A percentile compares a stretch with the other conserved stretches of the same genome.
Evolutionary conservation across 2,113 vertebrate species (phyloP).

Genomic region (Orientallactaga bullata): DNA sequence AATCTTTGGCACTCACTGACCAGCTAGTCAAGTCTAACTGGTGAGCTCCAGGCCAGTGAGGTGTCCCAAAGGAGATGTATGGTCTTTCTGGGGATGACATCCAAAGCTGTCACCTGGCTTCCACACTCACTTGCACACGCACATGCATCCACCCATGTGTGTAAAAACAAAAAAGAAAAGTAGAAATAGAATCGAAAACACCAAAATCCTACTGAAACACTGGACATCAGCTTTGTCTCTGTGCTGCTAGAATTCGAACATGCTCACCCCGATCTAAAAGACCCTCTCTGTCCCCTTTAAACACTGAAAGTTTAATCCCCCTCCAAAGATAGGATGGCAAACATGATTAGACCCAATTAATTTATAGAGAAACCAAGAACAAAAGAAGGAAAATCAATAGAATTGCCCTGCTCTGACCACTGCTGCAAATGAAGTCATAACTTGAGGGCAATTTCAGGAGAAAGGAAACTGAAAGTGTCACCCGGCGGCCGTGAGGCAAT

Average conservation of each 20-base stretch:
- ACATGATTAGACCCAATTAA: constrained; percentile 63
- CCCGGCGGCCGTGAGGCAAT: not conserved
- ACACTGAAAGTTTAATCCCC: constrained; percentile 7
- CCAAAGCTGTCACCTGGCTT: too few relatives aligned
- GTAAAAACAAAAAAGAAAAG: not conserved
- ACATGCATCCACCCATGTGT: not conserved
- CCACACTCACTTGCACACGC: too few relatives aligned
- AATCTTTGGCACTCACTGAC: too few relatives aligned
- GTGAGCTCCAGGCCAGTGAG: too few relatives aligned
- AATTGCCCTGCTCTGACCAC: constrained; percentile 49
- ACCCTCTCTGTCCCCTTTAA: not conserved
- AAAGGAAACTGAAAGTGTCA: constrained; percentile 39
- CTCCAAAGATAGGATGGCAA: constrained; percentile 41
- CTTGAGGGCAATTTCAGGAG: constrained; percentile 44
- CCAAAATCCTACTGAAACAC: not conserved
- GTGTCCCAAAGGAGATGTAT: too few relatives aligned
- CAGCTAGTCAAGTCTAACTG: too few relatives aligned
- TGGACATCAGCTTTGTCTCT: constrained; percentile 22
- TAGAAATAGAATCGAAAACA: not conserved
- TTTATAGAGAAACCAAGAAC: constrained; percentile 63
- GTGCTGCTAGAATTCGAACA: not conserved
- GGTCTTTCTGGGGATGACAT: too few relatives aligned
- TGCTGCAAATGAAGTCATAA: constrained; percentile 64
- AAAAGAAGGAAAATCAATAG: constrained; percentile 66
- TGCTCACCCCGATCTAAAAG: not conserved